A percentile compares a stretch with the other conserved stretches of the same genome.
Evolutionary conservation across 2,888 invertebrate genomes (phyloP).

Genomic region (Steromphala cineraria): DNA sequence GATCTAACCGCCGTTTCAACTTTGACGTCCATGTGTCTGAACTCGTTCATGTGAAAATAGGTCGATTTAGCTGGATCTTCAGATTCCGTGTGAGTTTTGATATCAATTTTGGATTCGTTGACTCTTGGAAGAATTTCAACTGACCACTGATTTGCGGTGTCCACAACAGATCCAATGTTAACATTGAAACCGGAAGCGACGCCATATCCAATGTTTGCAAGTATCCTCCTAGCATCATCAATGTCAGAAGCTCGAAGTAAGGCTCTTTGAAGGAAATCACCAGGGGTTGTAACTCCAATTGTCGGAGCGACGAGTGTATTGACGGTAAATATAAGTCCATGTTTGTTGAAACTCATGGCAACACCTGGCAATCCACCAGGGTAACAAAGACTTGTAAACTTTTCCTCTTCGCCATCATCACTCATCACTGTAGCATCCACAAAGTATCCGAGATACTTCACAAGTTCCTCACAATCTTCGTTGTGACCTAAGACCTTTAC

Average conservation of each 20-base stretch:
- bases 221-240: not conserved
- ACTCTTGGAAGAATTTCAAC: constrained; percentile 15
- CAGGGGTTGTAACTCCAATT: constrained; percentile 3
- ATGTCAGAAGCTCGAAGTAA: not conserved
- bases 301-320: not conserved
- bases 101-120: not conserved
- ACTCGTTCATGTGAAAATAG: constrained; percentile 20
- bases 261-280: not conserved
- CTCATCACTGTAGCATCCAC: not conserved
- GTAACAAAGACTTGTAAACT: constrained; percentile 16
- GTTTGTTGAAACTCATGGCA: not conserved
- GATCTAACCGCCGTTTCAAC: constrained; percentile 11
- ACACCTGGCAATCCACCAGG: constrained; percentile 17
- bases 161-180: not conserved
- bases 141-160: not conserved
- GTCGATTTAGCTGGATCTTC: not conserved
- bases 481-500: constrained; percentile 27
- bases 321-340: not conserved
- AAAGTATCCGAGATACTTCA: constrained; percentile 20
- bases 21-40: not conserved
- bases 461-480: constrained; percentile 23
- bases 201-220: constrained; percentile 5
- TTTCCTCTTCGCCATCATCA: constrained; percentile 19
- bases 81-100: not conserved
- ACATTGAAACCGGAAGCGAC: not conserved